Evolutionary conservation across 1,140 invertebrate species (phyloP).

Genomic region (Drosophila truncata): DNA sequence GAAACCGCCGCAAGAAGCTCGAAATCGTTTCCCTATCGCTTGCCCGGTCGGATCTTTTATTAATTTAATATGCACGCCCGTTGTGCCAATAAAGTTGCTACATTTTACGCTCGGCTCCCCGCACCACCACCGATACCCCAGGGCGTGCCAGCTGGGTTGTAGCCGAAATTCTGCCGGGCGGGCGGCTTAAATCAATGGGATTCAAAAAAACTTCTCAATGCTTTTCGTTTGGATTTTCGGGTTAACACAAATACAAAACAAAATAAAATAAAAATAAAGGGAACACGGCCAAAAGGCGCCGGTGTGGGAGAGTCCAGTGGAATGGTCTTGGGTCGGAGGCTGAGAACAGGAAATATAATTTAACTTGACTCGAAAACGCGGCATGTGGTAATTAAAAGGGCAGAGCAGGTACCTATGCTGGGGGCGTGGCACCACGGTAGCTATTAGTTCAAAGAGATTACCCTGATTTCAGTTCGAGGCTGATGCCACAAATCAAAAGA

Average conservation of each 20-base stretch:
- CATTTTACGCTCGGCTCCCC: constrained; percentile 68
- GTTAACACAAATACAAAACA: neutral
- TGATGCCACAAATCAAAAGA: constrained; percentile 75
- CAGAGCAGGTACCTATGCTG: constrained; percentile 71
- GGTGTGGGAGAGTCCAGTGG: constrained; percentile 34
- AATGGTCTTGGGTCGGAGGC: neutral
- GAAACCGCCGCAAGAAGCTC: constrained; percentile 21
- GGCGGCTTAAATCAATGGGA: constrained; percentile 79
- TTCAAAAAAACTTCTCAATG: constrained; percentile 44
- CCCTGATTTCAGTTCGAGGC: constrained; percentile 43
- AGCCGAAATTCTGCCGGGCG: constrained; percentile 29
- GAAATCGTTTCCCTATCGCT: constrained; percentile 26
- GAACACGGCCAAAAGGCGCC: constrained; percentile 40
- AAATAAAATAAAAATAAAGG: neutral
- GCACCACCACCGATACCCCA: constrained; percentile 8
- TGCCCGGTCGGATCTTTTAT: constrained; percentile 54
- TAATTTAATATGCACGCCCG: constrained; percentile 81
- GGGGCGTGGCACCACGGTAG: constrained; percentile 73
- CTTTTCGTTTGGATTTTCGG: constrained; percentile 47
- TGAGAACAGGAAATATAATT: constrained; percentile 82
- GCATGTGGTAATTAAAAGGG: constrained; percentile 83
- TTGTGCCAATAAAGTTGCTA: constrained; percentile 81
- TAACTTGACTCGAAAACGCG: constrained; percentile 72
- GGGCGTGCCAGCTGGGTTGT: constrained; percentile 58
- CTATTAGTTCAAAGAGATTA: constrained; percentile 74